phyloP scores from a whole-genome alignment of 2,888 invertebrate species.

The Megalurothrips usitatus region DNA sequence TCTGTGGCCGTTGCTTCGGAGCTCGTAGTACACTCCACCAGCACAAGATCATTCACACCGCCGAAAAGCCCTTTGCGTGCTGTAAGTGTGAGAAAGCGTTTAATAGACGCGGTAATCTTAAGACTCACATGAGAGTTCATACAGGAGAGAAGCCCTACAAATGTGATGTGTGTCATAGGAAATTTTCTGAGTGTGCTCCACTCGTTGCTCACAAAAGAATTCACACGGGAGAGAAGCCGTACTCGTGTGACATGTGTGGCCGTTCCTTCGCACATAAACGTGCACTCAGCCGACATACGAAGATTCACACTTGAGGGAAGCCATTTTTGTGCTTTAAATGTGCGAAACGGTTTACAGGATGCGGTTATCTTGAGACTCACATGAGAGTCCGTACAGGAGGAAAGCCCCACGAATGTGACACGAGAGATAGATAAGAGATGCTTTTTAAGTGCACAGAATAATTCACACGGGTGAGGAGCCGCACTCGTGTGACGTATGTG shows the following conservation, averaged over 20 bases:
- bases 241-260: neutral
- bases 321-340: neutral
- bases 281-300: neutral
- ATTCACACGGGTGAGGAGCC: neutral
- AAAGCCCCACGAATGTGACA: neutral
- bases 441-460: neutral
- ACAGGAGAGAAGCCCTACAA: neutral
- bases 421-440: neutral
- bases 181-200: neutral
- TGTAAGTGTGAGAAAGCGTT: neutral
- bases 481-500: neutral
- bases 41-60: neutral
- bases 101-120: neutral
- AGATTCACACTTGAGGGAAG: neutral
- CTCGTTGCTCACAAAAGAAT: neutral
- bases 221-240: neutral
- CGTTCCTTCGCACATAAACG: neutral
- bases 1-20: neutral
- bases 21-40: neutral
- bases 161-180: neutral
- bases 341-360: neutral
- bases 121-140: neutral
- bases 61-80: neutral
- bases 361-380: neutral
- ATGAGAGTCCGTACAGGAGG: neutral